Evolutionary conservation across 1,140 invertebrate genomes (phyloP).

Genomic region (Panulirus ornatus): DNA sequence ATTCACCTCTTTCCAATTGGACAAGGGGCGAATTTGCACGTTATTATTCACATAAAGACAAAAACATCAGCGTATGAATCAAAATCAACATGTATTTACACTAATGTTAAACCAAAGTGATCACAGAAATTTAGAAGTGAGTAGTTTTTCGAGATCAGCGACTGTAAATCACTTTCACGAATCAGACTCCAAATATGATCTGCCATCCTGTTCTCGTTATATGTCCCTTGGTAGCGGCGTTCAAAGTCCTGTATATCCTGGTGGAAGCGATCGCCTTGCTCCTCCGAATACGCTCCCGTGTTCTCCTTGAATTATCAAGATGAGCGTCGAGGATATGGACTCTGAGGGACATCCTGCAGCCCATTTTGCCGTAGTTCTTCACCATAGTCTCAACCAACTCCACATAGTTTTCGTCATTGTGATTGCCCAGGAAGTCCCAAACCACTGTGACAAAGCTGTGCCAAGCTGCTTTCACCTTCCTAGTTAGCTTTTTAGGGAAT

Average conservation of each 20-base stretch:
- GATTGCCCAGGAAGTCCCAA: constrained; percentile 66
- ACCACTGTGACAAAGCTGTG: constrained; percentile 49
- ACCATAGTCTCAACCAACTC: constrained; percentile 10
- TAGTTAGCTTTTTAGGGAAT: constrained; percentile 59
- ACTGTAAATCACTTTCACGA: too few species aligned
- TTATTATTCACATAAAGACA: too few species aligned
- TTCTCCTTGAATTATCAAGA: constrained; percentile 24
- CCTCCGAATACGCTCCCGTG: constrained; percentile 21
- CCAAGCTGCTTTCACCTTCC: constrained; percentile 58
- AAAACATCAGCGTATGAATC: too few species aligned
- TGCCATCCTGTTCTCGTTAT: constrained; percentile 22
- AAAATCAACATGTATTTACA: too few species aligned
- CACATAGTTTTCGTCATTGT: constrained; percentile 18
- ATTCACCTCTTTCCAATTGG: too few species aligned
- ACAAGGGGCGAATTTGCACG: too few species aligned
- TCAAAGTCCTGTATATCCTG: constrained; percentile 25
- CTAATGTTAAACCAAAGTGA: too few species aligned
- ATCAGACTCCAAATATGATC: constrained; percentile 34
- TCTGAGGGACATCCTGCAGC: constrained; percentile 39
- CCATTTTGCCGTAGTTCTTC: background rate
- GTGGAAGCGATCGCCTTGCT: constrained; percentile 25
- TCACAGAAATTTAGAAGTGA: too few species aligned
- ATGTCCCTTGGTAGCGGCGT: background rate
- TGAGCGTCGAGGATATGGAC: constrained; percentile 29
- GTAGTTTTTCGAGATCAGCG: too few species aligned